Evolutionary conservation across 2,113 vertebrate genomes (phyloP), one percentile per base, ranked within the genome.

Genomic region (Pica pica): DNA sequence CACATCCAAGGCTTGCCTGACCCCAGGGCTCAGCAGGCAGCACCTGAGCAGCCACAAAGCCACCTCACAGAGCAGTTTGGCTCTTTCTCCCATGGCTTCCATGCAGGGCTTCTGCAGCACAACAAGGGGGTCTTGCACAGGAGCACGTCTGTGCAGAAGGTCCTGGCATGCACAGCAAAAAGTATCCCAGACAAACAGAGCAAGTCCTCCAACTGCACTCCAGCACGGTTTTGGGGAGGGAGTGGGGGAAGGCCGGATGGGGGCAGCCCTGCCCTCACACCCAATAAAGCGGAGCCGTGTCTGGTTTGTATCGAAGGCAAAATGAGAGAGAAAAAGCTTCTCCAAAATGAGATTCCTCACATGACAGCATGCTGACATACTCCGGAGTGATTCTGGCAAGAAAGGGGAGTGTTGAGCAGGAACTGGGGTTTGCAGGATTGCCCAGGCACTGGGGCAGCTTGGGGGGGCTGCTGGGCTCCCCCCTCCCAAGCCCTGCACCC

Each of bases 351-450:
- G 94, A 93, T 93, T 95, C 95, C 80, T 81, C 41, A 21, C 83
- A 67, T 78, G 95, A 96, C 94, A 97, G 92, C 23, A 53, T 80
- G 94, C 89, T 95, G 95, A 96, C 95, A 74, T 42, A 88, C 92
- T 92, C 68, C 0, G 9, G 71, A 88, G 83, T 86, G 89, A 90
- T 93, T 89, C 22, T 97, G 96, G 96, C 95, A 95, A 67, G 88
- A 55, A 94, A 70, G 0, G 33, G 76, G 76, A 59, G 85, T 80
- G 67, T 28, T 46, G 55, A 93, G 93, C 60, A 55, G 88, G 73
- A 93, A 59, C 86, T 83, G 88, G 71, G 83, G n/a, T 61, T 83
- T 93, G 78, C 33, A 63, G 87, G 73, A 33, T 41, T 67, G 73
- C 2, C 3, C 57, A 73, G 78, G 57, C 74, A 26, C 10, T 7